phyloP scores from a whole-genome alignment of 2,113 vertebrate species.

The Rynchops niger region DNA sequence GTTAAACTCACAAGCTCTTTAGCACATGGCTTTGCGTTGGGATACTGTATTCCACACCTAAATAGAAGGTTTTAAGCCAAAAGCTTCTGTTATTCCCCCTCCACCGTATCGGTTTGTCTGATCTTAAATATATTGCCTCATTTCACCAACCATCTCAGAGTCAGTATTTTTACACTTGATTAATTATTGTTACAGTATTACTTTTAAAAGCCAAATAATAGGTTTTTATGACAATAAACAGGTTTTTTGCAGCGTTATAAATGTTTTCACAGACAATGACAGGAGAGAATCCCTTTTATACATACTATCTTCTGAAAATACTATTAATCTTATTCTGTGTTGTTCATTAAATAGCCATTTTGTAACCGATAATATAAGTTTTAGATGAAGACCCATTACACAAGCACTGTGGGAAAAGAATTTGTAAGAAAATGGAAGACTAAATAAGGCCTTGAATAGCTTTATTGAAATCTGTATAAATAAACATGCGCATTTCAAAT shows the following conservation, averaged over 20 bases:
- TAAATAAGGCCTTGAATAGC: conserved; percentile 90
- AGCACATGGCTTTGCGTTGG: background rate
- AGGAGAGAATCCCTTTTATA: background rate
- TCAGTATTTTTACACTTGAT: background rate
- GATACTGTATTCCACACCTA: background rate
- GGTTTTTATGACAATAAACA: background rate
- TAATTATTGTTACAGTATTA: background rate
- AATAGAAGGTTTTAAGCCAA: background rate
- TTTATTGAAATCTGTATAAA: conserved; percentile 99
- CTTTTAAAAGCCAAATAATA: background rate
- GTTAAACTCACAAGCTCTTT: background rate
- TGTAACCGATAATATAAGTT: background rate
- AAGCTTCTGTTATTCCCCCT: accelerated
- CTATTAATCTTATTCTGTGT: background rate
- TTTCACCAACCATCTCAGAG: background rate
- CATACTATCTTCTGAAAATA: background rate
- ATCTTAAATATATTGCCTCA: background rate
- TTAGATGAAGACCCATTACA: background rate
- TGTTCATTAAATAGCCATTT: background rate
- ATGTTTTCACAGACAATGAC: background rate
- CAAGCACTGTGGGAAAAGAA: conserved; percentile 6
- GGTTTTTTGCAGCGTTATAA: background rate
- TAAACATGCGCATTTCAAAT: conserved; percentile 99
- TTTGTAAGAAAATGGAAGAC: conserved; percentile 69
- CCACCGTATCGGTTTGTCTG: accelerated